Evolutionary conservation across 2,113 vertebrate species (phyloP), one percentile per base, ranked within the genome.

Genomic region (Pagrus major): DNA sequence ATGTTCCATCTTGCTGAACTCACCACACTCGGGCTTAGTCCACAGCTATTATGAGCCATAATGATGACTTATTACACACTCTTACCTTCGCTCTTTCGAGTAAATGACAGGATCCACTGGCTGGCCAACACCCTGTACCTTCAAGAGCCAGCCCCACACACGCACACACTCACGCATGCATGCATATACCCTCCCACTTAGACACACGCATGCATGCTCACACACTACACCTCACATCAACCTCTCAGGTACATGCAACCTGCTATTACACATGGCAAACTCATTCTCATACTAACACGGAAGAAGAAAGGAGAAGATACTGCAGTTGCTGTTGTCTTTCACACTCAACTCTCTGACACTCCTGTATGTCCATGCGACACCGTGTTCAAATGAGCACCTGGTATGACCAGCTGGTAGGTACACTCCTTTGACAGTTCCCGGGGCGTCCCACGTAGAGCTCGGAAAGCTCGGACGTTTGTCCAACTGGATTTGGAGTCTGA

Each of bases 371-470:
- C 39, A 87, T 86, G 75, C 71, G 49, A 79, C 84, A 85, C 55
- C 44, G 60, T 14, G 84, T 81, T 88, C 83, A 87, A 88, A 95
- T 94, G 94, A 94, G 94, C 76, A 86, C 91, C 71, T 95, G 93
- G 93, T 94, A 91, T 18, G 93, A 94, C 81, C 91, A 84, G 83
- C 87, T 95, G 93, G 93, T 95, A 92, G 63, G 93, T 91, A 52
- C 59, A 23, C 35, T 56, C 25, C 27, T 52, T n/a, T 29, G n/a
- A 23, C 51, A n/a, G 51, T 58, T 47, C 39, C 56, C 1, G 1
- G 59, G 23, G 31, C 12, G 21, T 39, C 18, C 79, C 29, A 1
- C 6, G 4, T 18, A 11, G n/a, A n/a, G 29, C 59, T 75, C 15
- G 7, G 78, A 71, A n/a, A n/a, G n/a, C n/a, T n/a, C 42, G 8